Evolutionary conservation across 53 echinoderm and acorn worm genomes (phyloP).

Genomic region (Stichopus horrens): DNA sequence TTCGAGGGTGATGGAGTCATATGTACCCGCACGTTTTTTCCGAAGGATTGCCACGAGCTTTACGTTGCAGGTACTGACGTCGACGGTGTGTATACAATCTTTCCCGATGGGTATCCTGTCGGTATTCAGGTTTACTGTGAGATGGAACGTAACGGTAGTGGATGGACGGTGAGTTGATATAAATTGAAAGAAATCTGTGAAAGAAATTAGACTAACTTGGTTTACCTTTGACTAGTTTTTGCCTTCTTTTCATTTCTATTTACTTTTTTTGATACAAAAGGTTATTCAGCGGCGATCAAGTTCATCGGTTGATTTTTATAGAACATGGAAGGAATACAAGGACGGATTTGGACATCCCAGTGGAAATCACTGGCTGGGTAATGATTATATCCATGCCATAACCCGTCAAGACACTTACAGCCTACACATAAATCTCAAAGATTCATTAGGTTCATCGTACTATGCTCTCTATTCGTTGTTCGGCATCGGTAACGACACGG

Average conservation of each 20-base stretch:
- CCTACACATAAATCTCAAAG: background rate
- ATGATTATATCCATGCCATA: no score
- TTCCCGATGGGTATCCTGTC: background rate
- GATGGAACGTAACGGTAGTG: background rate
- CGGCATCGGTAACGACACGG: background rate
- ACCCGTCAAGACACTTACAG: background rate
- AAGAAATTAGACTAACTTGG: no score
- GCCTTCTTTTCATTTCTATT: no score
- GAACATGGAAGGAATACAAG: background rate
- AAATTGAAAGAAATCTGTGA: no score
- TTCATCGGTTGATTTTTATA: background rate
- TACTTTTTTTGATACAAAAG: background rate
- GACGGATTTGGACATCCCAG: background rate
- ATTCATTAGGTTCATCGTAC: background rate
- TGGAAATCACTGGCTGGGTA: no score
- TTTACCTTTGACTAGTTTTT: no score
- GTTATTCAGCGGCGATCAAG: slow-evolving; percentile 3
- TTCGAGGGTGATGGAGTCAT: slow-evolving; percentile 51
- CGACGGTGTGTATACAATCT: background rate
- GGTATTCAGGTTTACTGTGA: background rate
- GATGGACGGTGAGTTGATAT: no score
- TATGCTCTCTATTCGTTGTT: background rate
- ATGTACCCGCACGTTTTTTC: background rate
- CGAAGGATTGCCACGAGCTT: background rate
- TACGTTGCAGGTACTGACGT: background rate